A percentile compares a stretch with the other conserved stretches of the same genome.
Evolutionary conservation across 2,113 vertebrate species (phyloP).

Genomic region (western clawed frog (Xenopus tropicalis)): DNA sequence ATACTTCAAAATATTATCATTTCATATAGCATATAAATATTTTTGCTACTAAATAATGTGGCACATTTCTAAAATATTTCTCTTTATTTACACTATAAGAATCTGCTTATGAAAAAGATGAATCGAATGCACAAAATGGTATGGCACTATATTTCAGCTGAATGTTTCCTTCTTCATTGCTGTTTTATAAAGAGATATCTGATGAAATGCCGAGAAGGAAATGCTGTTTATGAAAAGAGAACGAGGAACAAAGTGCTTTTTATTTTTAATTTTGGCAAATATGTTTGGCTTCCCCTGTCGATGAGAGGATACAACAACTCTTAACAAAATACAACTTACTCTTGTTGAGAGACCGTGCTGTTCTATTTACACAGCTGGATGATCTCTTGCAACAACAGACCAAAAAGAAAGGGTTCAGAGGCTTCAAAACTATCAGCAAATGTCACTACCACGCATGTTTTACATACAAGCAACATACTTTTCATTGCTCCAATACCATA

Average conservation of each 20-base stretch:
- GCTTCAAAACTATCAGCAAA: no score
- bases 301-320: neutral
- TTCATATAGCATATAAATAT: neutral
- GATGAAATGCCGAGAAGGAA: neutral
- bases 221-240: no score
- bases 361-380: neutral
- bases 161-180: no score
- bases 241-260: no score
- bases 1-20: neutral
- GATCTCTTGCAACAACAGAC: no score
- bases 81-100: constrained; percentile 21
- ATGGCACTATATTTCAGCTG: neutral
- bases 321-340: neutral
- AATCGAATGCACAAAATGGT: neutral
- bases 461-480: no score
- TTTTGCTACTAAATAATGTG: neutral
- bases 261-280: no score
- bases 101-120: constrained; percentile 8
- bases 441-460: no score
- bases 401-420: no score
- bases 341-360: neutral
- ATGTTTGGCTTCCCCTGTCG: no score
- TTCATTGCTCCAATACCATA: no score
- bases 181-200: neutral
- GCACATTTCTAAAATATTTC: constrained; percentile 21